phyloP scores from a whole-genome alignment of 2,797 vertebrate genomes.

The Enteromius paludinosus region DNA sequence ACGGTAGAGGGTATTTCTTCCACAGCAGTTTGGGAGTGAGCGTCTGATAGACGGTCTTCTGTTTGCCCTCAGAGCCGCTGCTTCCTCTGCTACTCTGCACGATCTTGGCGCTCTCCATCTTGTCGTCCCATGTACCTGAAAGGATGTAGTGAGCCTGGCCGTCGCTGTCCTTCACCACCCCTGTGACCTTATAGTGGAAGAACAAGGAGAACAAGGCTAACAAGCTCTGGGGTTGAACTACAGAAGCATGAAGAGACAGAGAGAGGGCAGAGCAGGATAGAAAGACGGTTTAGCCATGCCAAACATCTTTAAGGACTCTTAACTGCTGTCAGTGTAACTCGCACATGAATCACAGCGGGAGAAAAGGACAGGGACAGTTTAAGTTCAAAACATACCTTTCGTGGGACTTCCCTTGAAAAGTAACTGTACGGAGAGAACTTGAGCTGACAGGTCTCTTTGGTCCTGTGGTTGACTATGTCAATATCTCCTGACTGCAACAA shows the following conservation, averaged over 20 bases:
- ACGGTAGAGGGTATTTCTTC: constrained; percentile 95
- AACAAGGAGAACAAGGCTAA: constrained; percentile 28
- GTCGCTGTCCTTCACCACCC: constrained; percentile 86
- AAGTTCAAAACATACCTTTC: constrained; percentile 83
- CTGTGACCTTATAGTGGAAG: constrained; percentile 83
- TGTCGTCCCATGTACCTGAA: constrained; percentile 96
- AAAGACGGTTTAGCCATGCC: constrained; percentile 5
- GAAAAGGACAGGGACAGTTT: neutral
- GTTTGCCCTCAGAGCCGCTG: constrained; percentile 85
- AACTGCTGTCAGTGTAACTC: neutral
- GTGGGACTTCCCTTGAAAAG: constrained; percentile 95
- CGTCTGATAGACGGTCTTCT: constrained; percentile 84
- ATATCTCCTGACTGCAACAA: constrained; percentile 92
- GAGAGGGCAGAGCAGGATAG: neutral
- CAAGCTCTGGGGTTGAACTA: constrained; percentile 31
- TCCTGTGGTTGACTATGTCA: constrained; percentile 95
- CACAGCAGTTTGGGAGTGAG: constrained; percentile 87
- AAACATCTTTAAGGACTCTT: neutral
- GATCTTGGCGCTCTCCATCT: constrained; percentile 93
- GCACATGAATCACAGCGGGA: neutral
- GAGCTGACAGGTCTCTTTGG: constrained; percentile 96
- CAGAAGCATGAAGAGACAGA: constrained; percentile 17
- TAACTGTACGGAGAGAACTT: constrained; percentile 99
- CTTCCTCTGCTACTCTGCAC: constrained; percentile 80
- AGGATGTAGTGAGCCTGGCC: constrained; percentile 91